phyloP scores from a whole-genome alignment of 2,797 vertebrate genomes.

The Pseudochirops cupreus region DNA sequence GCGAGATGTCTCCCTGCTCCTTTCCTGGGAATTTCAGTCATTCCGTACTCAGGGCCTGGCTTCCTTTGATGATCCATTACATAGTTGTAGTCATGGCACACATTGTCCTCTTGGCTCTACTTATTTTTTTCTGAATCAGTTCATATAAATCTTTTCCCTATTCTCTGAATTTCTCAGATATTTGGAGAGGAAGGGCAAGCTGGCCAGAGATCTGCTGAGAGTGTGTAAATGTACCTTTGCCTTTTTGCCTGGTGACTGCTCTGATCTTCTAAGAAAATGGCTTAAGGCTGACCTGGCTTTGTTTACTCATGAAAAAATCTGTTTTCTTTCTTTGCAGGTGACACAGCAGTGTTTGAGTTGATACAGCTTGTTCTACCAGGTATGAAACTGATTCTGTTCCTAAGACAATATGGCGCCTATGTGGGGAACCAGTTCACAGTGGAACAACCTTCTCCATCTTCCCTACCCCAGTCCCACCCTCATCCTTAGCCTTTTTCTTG shows the following conservation, averaged over 20 bases:
- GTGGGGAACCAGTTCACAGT: slow-evolving; percentile 22
- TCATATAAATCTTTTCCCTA: background rate
- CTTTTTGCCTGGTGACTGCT: background rate
- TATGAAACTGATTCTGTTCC: slow-evolving; percentile 80
- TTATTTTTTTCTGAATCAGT: background rate
- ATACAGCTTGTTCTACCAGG: slow-evolving; percentile 96
- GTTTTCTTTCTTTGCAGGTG: slow-evolving; percentile 88
- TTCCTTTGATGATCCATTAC: background rate
- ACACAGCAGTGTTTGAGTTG: slow-evolving; percentile 94
- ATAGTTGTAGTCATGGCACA: background rate
- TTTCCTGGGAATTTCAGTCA: background rate
- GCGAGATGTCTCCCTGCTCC: background rate
- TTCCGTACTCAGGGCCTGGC: background rate
- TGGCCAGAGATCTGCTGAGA: background rate
- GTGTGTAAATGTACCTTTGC: background rate
- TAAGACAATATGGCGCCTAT: slow-evolving; percentile 27
- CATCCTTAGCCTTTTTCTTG: slow-evolving; percentile 1
- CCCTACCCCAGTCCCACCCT: background rate
- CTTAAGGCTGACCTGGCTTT: background rate
- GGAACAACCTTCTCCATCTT: slow-evolving; percentile 44
- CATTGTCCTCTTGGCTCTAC: background rate
- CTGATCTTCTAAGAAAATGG: background rate
- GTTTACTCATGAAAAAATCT: slow-evolving; percentile 55
- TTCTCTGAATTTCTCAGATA: background rate
- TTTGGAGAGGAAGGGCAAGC: background rate